These are phyloP conservation scores for Lepidocolaptes lacrymiger DNA, from an alignment of 2,797 vertebrate genomes.

Conservation along the genomic window DNA sequence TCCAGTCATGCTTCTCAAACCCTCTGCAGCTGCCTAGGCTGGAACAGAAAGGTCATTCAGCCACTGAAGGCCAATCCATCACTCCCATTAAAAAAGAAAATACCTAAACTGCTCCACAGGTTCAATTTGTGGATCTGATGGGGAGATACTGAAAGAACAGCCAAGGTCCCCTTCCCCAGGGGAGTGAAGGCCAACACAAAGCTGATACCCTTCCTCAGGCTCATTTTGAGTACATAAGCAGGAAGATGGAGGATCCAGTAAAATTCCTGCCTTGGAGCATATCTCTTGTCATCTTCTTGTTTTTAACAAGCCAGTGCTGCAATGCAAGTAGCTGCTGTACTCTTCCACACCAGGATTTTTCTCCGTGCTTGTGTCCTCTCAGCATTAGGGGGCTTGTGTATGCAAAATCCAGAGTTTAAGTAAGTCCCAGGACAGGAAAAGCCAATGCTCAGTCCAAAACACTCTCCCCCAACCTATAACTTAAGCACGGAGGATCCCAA, in stretches of 20 bases:
- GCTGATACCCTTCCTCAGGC: neutral
- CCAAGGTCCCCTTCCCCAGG: neutral
- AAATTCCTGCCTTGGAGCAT: neutral
- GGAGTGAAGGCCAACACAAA: neutral
- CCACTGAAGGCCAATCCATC: conserved; percentile 68
- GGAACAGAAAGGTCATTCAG: conserved; percentile 66
- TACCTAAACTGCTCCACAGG: conserved; percentile 49
- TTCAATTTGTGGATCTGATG: conserved; percentile 26
- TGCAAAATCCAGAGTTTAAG: neutral
- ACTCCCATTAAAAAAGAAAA: conserved; percentile 61
- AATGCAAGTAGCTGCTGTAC: neutral
- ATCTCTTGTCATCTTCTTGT: neutral
- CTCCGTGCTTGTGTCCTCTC: neutral
- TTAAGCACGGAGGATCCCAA: neutral
- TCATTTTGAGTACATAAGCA: neutral
- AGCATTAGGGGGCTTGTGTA: rapidly evolving
- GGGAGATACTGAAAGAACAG: conserved; percentile 11
- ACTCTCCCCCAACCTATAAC: neutral
- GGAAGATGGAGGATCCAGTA: neutral
- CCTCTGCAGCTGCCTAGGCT: conserved; percentile 29
- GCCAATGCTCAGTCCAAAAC: neutral
- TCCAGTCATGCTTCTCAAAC: conserved; percentile 46
- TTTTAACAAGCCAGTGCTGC: neutral
- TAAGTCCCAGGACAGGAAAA: neutral
- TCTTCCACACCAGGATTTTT: neutral